These are phyloP conservation scores for Alosa sapidissima DNA, from an alignment of 2,797 vertebrate genomes.

Conservation along the genomic window DNA sequence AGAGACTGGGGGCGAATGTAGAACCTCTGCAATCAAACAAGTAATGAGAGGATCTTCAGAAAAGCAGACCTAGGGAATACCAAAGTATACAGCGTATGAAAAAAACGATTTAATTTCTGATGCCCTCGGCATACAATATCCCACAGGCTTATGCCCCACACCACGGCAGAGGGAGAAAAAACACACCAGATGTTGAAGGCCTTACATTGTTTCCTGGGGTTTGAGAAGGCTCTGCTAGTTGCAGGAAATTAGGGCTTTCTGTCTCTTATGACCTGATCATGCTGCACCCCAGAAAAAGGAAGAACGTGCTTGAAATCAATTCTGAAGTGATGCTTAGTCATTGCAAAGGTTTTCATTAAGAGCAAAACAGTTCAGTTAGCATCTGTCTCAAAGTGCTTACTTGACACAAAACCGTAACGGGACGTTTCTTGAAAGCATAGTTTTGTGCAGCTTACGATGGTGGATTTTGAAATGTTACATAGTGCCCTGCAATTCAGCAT, in stretches of 20 bases:
- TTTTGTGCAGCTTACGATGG: not conserved
- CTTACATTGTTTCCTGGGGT: not conserved
- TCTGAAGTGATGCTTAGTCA: not conserved
- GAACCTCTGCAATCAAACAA: conserved; percentile 1
- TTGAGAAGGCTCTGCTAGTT: not conserved
- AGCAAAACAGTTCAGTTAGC: not conserved
- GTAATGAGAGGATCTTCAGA: conserved; percentile 21
- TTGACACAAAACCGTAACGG: not conserved
- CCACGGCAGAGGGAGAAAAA: not conserved
- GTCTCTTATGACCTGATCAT: conserved; percentile 2
- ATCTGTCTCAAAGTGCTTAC: not conserved
- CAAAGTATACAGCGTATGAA: not conserved
- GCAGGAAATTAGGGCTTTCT: conserved; percentile 15
- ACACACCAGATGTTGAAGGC: conserved; percentile 16
- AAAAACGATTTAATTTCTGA: conserved; percentile 18
- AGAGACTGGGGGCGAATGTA: conserved; percentile 4
- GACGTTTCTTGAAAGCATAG: not conserved
- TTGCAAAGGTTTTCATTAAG: not conserved
- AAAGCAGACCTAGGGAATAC: not conserved
- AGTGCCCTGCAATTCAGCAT: not conserved
- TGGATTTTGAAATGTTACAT: not conserved
- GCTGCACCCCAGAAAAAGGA: not conserved
- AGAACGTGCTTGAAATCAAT: not conserved
- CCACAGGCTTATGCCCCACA: conserved; percentile 10
- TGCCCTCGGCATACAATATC: not conserved